These are phyloP conservation scores for Euglossa dilemma DNA, from an alignment of 1,140 invertebrate genomes.

Conservation along the genomic window DNA sequence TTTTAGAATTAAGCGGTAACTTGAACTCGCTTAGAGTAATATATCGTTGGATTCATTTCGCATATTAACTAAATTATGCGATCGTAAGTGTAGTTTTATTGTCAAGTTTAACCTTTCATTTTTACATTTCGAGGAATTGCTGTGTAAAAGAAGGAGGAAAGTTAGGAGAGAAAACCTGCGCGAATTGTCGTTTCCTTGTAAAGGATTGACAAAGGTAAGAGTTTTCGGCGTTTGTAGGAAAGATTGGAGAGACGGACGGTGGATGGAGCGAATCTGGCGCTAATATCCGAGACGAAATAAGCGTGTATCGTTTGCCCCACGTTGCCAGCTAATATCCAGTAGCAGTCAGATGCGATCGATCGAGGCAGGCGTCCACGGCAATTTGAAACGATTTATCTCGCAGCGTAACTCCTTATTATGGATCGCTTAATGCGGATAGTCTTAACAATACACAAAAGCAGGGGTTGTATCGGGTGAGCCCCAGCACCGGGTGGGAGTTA, in stretches of 20 bases:
- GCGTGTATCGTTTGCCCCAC: not conserved
- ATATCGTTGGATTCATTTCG: not conserved
- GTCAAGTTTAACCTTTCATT: not conserved
- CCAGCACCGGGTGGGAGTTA: constrained; percentile 79
- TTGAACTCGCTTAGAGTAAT: not conserved
- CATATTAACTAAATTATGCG: not conserved
- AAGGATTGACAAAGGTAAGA: too few relatives aligned
- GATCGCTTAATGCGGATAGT: constrained; percentile 81
- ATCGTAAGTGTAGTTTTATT: not conserved
- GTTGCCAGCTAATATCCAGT: constrained; percentile 7
- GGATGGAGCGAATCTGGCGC: too few relatives aligned
- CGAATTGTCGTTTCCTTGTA: too few relatives aligned
- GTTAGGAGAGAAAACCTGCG: too few relatives aligned
- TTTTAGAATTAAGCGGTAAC: not conserved
- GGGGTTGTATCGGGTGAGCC: constrained; percentile 78
- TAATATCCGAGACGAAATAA: too few relatives aligned
- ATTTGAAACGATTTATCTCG: constrained; percentile 80
- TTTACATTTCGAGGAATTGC: too few relatives aligned
- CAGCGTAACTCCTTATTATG: constrained; percentile 79
- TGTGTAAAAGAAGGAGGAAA: too few relatives aligned
- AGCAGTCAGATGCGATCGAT: constrained; percentile 25
- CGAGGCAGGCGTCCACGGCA: constrained; percentile 65
- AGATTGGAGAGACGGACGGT: too few relatives aligned
- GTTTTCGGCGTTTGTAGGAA: too few relatives aligned
- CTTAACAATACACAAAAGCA: constrained; percentile 82